Evolutionary conservation across 1,140 invertebrate genomes (phyloP).

Genomic region (Kradibia gibbosae): DNA sequence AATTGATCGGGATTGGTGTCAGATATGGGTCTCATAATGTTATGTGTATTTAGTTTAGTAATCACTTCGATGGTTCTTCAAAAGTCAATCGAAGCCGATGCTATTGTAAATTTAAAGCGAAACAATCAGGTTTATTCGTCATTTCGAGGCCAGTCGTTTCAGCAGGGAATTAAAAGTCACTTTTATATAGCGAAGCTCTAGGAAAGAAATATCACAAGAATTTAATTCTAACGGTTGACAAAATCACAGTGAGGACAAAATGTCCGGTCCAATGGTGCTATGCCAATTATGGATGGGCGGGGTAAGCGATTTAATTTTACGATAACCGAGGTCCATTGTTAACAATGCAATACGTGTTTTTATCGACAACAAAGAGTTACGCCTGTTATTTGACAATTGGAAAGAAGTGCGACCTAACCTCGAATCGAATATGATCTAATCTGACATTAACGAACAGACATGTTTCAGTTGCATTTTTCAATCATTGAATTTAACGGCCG

Average conservation of each 20-base stretch:
- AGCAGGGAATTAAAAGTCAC: too few species aligned
- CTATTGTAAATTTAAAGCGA: too few species aligned
- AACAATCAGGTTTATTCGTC: too few species aligned
- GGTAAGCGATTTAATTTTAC: constrained; percentile 71
- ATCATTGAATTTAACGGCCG: not conserved
- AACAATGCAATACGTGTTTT: not conserved
- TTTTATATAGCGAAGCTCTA: too few species aligned
- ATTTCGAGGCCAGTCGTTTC: too few species aligned
- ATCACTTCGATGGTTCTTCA: too few species aligned
- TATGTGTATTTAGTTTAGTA: too few species aligned
- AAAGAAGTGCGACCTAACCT: not conserved
- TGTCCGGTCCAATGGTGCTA: constrained; percentile 75
- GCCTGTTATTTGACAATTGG: not conserved
- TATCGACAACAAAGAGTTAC: not conserved
- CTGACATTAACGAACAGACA: not conserved
- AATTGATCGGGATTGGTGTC: too few species aligned
- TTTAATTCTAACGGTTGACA: not conserved
- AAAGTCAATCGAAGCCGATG: too few species aligned
- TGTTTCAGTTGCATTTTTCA: constrained; percentile 10
- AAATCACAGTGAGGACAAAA: constrained; percentile 46
- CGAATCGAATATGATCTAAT: constrained; percentile 15
- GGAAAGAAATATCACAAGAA: not conserved
- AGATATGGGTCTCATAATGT: too few species aligned
- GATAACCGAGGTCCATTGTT: not conserved
- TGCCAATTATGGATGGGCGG: constrained; percentile 87